Conservation (phyloP, 2,113 vertebrate genomes). For the Pterocles burchelli region DNA sequence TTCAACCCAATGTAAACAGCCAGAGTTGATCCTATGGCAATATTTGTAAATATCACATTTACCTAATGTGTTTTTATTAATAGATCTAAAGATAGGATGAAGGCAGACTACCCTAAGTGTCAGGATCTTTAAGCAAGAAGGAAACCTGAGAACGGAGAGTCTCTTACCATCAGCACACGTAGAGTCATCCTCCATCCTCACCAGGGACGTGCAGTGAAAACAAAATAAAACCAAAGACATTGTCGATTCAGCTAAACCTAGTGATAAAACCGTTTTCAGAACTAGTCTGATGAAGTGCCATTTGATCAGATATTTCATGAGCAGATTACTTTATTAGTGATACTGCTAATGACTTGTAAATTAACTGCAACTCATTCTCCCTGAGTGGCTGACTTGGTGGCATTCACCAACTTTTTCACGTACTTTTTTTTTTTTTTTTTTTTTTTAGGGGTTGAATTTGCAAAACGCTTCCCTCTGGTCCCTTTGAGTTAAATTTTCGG, state of each 20-base stretch:
- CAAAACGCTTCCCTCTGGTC: background rate
- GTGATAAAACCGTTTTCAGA: slow-evolving; percentile 18
- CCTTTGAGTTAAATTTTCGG: background rate
- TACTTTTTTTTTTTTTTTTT: background rate
- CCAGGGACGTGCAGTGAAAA: background rate
- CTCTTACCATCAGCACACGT: background rate
- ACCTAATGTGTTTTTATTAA: background rate
- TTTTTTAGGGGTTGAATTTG: background rate
- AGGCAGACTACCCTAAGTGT: background rate
- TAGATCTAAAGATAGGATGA: background rate
- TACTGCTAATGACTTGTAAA: slow-evolving; percentile 36
- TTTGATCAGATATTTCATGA: slow-evolving; percentile 47
- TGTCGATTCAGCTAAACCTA: slow-evolving; percentile 29
- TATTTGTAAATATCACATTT: background rate
- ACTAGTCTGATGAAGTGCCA: background rate
- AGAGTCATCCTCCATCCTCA: background rate
- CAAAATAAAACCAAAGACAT: background rate
- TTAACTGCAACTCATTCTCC: background rate
- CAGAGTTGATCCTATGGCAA: background rate
- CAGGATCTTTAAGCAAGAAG: background rate
- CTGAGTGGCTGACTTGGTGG: background rate
- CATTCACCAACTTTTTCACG: slow-evolving; percentile 17
- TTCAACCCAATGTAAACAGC: background rate
- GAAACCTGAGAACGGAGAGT: background rate
- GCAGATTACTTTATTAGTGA: background rate